Percentiles rank a stretch among this genome's conserved stretches.
These are phyloP conservation scores for Drosophila paucipuncta DNA, from an alignment of 2,888 invertebrate species.

Conservation along the genomic window DNA sequence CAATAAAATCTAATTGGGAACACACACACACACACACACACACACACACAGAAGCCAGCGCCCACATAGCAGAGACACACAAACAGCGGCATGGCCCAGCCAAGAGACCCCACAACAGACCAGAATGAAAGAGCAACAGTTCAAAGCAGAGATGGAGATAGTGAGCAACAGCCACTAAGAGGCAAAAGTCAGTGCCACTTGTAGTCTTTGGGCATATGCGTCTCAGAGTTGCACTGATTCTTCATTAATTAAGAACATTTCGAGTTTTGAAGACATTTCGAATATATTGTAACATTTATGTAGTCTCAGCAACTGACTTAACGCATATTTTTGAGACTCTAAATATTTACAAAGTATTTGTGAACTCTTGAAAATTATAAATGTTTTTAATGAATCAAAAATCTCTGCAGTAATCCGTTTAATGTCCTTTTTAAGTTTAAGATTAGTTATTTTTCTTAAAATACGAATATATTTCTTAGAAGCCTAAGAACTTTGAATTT, in stretches of 20 bases:
- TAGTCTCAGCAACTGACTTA: background rate
- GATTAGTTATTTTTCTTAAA: background rate
- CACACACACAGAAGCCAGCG: slow-evolving; percentile 20
- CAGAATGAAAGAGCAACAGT: slow-evolving; percentile 18
- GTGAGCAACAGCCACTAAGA: slow-evolving; percentile 3
- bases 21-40: slow-evolving; percentile 67
- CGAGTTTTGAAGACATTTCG: background rate
- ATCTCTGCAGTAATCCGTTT: rapidly evolving
- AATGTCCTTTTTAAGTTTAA: background rate
- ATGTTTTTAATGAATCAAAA: background rate
- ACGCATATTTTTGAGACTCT: background rate
- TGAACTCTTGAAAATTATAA: background rate
- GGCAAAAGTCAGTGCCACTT: slow-evolving; percentile 33
- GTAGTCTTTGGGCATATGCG: slow-evolving; percentile 10
- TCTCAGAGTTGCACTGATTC: background rate
- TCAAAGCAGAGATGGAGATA: slow-evolving; percentile 5
- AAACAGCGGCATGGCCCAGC: slow-evolving; percentile 21
- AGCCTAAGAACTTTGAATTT: background rate
- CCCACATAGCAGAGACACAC: slow-evolving; percentile 22
- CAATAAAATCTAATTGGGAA: slow-evolving; percentile 83
- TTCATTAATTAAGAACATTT: background rate
- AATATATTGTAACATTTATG: background rate
- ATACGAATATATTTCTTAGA: background rate
- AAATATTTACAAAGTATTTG: background rate
- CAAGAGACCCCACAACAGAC: slow-evolving; percentile 35